These are phyloP conservation scores for Diaprepes abbreviatus DNA, from an alignment of 2,888 invertebrate genomes.

Conservation along the genomic window DNA sequence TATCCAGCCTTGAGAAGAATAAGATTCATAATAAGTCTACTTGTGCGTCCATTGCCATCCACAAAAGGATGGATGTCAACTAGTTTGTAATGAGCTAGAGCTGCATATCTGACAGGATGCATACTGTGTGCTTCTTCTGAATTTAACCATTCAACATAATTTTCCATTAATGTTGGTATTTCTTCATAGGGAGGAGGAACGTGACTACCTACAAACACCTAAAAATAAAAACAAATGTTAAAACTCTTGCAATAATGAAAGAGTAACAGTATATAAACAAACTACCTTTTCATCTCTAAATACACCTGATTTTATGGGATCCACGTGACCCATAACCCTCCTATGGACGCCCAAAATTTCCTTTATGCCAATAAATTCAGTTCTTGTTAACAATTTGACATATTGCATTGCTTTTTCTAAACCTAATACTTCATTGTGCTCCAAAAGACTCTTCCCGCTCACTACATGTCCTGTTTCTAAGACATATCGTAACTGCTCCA, in stretches of 20 bases:
- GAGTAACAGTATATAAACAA: neutral
- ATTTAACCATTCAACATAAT: conserved; percentile 93
- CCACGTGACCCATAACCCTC: conserved; percentile 93
- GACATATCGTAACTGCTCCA: conserved; percentile 91
- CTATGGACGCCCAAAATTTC: conserved; percentile 94
- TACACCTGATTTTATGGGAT: conserved; percentile 91
- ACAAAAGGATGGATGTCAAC: conserved; percentile 98
- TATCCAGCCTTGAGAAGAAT: conserved; percentile 95
- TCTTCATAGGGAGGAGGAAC: conserved; percentile 90
- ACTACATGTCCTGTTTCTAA: conserved; percentile 92
- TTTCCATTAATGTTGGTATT: conserved; percentile 85
- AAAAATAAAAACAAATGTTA: too few species aligned
- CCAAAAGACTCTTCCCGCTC: conserved; percentile 92
- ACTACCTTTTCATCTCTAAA: conserved; percentile 83
- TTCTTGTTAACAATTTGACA: conserved; percentile 83
- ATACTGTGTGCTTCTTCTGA: conserved; percentile 84
- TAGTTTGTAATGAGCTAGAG: conserved; percentile 95
- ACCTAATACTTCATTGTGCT: conserved; percentile 97
- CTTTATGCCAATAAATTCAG: conserved; percentile 83
- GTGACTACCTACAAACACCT: conserved; percentile 95
- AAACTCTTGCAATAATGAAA: too few species aligned
- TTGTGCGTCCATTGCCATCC: conserved; percentile 97
- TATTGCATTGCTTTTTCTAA: conserved; percentile 96
- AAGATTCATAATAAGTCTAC: conserved; percentile 95
- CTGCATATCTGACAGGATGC: conserved; percentile 81